These are phyloP conservation scores for Drosophila repleta DNA, from an alignment of 1,140 invertebrate species.

Conservation along the genomic window DNA sequence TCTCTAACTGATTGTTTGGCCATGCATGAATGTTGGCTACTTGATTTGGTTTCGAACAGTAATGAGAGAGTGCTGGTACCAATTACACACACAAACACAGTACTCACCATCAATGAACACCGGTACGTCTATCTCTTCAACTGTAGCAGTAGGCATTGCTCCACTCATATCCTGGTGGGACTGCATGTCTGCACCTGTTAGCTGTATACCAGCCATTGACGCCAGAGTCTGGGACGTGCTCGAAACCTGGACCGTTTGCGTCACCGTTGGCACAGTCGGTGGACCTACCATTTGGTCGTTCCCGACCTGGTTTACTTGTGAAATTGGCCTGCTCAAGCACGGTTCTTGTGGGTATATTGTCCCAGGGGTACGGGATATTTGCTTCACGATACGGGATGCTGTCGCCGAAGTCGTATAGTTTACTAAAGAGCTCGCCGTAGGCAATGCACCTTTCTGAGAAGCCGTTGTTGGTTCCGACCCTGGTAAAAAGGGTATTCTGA, in stretches of 20 bases:
- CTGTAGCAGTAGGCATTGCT: slow-evolving; percentile 84
- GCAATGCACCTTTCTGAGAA: slow-evolving; percentile 66
- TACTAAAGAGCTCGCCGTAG: slow-evolving; percentile 61
- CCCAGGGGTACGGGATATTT: slow-evolving; percentile 39
- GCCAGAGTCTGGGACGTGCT: slow-evolving; percentile 67
- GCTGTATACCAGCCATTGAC: slow-evolving; percentile 80
- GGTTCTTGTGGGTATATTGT: slow-evolving; percentile 57
- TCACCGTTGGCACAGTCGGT: slow-evolving; percentile 35
- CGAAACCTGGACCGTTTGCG: slow-evolving; percentile 75
- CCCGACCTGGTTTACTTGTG: slow-evolving; percentile 33
- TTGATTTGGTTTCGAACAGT: slow-evolving; percentile 50
- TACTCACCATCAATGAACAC: slow-evolving; percentile 84
- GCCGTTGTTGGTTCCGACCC: slow-evolving; percentile 66
- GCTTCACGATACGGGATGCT: slow-evolving; percentile 60
- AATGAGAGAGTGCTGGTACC: slow-evolving; percentile 80
- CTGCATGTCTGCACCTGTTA: slow-evolving; percentile 78
- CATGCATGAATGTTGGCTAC: slow-evolving; percentile 24
- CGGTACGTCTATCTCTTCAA: slow-evolving; percentile 84
- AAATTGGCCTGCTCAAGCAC: slow-evolving; percentile 30
- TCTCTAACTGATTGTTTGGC: slow-evolving; percentile 73
- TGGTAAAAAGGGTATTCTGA: slow-evolving; percentile 83
- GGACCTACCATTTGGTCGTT: slow-evolving; percentile 48
- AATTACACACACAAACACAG: slow-evolving; percentile 82
- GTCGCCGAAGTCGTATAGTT: slow-evolving; percentile 62
- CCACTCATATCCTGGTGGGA: slow-evolving; percentile 80